phyloP scores from a whole-genome alignment of 2,888 invertebrate species.

The Agrochola litura region DNA sequence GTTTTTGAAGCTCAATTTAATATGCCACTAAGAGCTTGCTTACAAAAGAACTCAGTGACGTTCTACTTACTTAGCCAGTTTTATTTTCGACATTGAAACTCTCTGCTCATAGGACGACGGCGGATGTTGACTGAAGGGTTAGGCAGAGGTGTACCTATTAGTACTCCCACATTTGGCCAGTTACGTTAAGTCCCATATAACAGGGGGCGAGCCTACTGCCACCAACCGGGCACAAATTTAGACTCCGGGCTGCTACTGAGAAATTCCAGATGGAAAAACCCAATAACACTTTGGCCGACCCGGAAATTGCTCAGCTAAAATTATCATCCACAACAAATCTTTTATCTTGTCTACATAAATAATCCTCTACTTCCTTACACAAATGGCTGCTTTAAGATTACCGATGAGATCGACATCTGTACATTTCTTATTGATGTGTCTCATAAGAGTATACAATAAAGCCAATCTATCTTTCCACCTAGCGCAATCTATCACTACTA shows the following conservation, averaged over 20 bases:
- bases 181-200: not conserved
- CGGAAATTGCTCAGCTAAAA: not conserved
- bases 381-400: not conserved
- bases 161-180: not conserved
- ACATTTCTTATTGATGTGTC: not conserved
- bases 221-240: not conserved
- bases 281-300: not conserved
- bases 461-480: slow-evolving; percentile 22
- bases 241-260: not conserved
- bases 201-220: not conserved
- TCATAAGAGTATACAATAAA: not conserved
- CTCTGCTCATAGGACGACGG: not conserved
- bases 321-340: too few species aligned
- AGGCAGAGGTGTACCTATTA: not conserved
- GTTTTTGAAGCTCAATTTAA: not conserved
- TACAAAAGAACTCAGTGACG: not conserved
- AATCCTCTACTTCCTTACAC: not conserved
- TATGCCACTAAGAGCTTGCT: not conserved
- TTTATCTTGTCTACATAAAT: not conserved
- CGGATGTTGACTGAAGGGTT: not conserved
- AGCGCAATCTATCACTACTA: slow-evolving; percentile 36
- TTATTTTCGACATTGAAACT: not conserved
- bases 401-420: not conserved
- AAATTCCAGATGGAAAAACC: not conserved
- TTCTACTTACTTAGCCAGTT: not conserved